These are phyloP conservation scores for Sphenopsis melanotis DNA, from an alignment of 2,797 vertebrate genomes.

Conservation along the genomic window DNA sequence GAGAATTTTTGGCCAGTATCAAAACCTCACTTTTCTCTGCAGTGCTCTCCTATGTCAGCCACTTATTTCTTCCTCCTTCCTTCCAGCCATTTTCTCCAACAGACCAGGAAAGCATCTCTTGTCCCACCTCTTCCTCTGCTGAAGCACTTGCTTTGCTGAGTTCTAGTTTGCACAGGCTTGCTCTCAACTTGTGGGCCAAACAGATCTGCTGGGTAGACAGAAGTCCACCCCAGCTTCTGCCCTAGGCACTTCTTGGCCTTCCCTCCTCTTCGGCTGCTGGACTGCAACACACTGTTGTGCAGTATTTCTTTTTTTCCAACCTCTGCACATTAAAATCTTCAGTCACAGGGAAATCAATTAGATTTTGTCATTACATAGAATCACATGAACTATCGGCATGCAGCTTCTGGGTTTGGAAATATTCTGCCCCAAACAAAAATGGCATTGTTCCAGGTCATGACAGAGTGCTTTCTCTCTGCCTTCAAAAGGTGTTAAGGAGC, in stretches of 20 bases:
- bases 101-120: background rate
- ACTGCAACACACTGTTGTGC: accelerated
- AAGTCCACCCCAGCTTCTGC: background rate
- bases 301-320: background rate
- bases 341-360: background rate
- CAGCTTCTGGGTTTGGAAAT: background rate
- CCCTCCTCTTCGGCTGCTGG: background rate
- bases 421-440: background rate
- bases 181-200: background rate
- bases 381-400: background rate
- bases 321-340: background rate
- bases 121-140: background rate
- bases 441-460: background rate
- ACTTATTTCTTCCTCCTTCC: background rate
- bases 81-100: background rate
- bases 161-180: accelerated
- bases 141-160: background rate
- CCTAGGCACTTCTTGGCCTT: background rate
- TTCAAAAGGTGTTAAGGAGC: background rate
- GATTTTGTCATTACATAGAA: background rate
- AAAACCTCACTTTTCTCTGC: background rate
- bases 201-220: background rate
- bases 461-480: background rate
- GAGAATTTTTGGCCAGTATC: background rate
- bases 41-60: background rate